Evolutionary conservation across 1,140 invertebrate genomes (phyloP).

Genomic region (Oedothorax gibbosus): DNA sequence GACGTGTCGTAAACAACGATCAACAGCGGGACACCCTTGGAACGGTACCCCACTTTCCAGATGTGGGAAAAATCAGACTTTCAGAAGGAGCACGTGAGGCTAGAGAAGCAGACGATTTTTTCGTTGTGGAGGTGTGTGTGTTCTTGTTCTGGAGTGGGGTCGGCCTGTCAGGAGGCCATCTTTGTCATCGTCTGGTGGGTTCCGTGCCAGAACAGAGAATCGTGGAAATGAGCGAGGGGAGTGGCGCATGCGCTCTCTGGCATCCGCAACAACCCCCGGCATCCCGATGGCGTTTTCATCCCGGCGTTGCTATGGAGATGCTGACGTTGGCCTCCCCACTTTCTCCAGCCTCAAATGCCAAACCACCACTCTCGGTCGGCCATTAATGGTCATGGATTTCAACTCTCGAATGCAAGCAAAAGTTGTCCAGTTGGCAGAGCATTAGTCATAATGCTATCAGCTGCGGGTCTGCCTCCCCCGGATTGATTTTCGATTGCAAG

Average conservation of each 20-base stretch:
- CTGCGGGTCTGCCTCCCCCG: no score
- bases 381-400: neutral
- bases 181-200: constrained; percentile 43
- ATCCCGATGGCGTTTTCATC: constrained; percentile 52
- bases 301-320: constrained; percentile 44
- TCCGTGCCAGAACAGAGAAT: neutral
- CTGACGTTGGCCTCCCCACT: constrained; percentile 26
- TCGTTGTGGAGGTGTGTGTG: neutral
- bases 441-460: no score
- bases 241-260: constrained; percentile 14
- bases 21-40: no score
- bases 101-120: neutral
- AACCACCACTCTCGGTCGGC: neutral
- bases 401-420: no score
- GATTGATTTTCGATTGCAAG: no score
- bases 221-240: neutral
- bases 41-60: no score
- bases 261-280: constrained; percentile 56
- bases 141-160: no score
- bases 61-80: no score
- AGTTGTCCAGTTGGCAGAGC: no score
- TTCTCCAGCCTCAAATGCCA: neutral
- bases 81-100: no score
- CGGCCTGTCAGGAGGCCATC: constrained; percentile 40
- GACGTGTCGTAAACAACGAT: no score